These are phyloP conservation scores for Habropoda laboriosa DNA, from an alignment of 1,140 invertebrate species.

Conservation along the genomic window DNA sequence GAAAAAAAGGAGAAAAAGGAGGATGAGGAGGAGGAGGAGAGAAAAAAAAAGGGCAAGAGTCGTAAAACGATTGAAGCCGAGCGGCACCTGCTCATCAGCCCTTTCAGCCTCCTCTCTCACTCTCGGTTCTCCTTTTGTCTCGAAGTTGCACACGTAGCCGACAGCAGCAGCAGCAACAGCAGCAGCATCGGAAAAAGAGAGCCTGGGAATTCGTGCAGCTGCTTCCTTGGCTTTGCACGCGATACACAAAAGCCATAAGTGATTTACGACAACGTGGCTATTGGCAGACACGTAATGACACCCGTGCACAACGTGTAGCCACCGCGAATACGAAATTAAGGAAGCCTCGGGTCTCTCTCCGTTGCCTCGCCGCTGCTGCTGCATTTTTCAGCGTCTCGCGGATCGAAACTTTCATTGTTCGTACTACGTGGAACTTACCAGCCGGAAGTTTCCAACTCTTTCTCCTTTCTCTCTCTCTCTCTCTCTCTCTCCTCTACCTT, in stretches of 20 bases:
- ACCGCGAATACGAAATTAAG: conserved; percentile 62
- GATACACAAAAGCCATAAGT: conserved; percentile 66
- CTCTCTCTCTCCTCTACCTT: not conserved
- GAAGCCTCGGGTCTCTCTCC: conserved; percentile 18
- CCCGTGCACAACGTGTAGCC: conserved; percentile 40
- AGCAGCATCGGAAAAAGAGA: conserved; percentile 32
- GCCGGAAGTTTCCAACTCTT: conserved; percentile 37
- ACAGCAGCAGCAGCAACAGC: not conserved
- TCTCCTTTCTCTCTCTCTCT: not conserved
- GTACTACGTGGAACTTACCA: conserved; percentile 29
- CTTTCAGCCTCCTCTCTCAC: not conserved
- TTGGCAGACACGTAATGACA: conserved; percentile 66
- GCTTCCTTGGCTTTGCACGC: conserved; percentile 54
- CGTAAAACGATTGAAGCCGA: conserved; percentile 13
- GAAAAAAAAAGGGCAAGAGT: no score
- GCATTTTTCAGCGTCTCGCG: conserved; percentile 61
- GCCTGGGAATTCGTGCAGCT: conserved; percentile 70
- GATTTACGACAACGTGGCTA: conserved; percentile 61
- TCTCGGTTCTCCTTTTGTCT: conserved; percentile 17
- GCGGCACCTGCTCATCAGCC: conserved; percentile 31
- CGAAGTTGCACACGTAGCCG: conserved; percentile 21
- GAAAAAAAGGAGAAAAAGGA: no score
- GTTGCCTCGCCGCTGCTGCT: conserved; percentile 25
- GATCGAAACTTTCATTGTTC: conserved; percentile 64
- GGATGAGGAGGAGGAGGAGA: no score